Evolutionary conservation across 1,140 invertebrate genomes (phyloP).

Genomic region (Drosophila santomea): DNA sequence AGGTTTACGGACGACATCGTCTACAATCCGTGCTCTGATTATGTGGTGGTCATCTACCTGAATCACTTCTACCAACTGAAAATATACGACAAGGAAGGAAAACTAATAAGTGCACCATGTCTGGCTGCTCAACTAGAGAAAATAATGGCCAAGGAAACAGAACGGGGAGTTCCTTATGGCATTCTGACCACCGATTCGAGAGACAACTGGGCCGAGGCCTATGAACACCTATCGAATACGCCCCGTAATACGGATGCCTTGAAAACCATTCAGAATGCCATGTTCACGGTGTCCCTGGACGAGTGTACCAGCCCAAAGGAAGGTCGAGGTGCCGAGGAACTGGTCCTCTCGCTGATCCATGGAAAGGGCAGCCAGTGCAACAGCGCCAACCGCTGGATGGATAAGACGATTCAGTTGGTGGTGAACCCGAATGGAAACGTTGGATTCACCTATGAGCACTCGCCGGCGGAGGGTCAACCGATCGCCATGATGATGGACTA

Average conservation of each 20-base stretch:
- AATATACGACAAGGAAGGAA: constrained; percentile 87
- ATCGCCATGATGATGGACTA: constrained; percentile 94
- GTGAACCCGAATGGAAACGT: constrained; percentile 92
- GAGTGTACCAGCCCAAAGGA: constrained; percentile 85
- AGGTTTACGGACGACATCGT: constrained; percentile 88
- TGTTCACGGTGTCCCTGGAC: constrained; percentile 94
- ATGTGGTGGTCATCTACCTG: constrained; percentile 92
- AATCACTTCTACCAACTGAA: constrained; percentile 93
- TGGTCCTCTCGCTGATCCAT: constrained; percentile 89
- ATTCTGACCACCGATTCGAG: constrained; percentile 93
- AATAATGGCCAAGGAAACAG: constrained; percentile 85
- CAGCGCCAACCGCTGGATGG: constrained; percentile 94
- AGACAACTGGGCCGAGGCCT: constrained; percentile 92
- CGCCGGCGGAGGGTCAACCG: constrained; percentile 95
- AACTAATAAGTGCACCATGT: constrained; percentile 40
- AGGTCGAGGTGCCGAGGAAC: constrained; percentile 77
- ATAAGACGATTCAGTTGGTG: constrained; percentile 94
- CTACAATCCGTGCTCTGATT: constrained; percentile 88
- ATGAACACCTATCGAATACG: constrained; percentile 89
- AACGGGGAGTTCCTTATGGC: constrained; percentile 87
- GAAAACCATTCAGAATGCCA: constrained; percentile 89
- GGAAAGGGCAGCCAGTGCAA: constrained; percentile 89
- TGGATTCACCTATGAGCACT: constrained; percentile 97
- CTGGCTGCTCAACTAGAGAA: constrained; percentile 84
- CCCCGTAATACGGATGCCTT: constrained; percentile 86